These are phyloP conservation scores for Thinocorus orbignyianus DNA, from an alignment of 2,113 vertebrate species.

Conservation along the genomic window DNA sequence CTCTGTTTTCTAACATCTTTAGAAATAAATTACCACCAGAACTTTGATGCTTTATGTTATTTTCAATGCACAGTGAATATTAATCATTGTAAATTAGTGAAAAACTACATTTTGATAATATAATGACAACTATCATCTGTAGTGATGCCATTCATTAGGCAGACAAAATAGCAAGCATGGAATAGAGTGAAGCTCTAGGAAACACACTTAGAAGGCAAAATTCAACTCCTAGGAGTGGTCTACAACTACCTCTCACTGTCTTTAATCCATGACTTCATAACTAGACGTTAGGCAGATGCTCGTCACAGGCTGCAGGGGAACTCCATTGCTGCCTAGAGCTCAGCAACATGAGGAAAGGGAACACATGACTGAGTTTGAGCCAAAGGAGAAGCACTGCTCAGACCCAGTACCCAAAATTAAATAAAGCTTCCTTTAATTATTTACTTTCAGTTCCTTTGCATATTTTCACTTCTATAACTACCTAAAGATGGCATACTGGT, in stretches of 20 bases:
- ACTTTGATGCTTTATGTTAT: not conserved
- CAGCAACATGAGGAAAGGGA: not conserved
- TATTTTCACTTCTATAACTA: not conserved
- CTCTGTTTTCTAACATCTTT: not conserved
- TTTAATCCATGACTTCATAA: not conserved
- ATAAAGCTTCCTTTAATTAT: not conserved
- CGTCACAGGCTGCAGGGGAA: not conserved
- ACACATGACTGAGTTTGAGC: rapidly evolving
- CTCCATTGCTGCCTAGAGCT: not conserved
- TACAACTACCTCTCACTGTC: not conserved
- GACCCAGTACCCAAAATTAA: not conserved
- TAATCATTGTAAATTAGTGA: not conserved
- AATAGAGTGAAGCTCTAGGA: not conserved
- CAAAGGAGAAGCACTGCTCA: not conserved
- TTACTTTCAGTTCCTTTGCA: not conserved
- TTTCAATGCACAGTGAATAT: not conserved
- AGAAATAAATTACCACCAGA: not conserved
- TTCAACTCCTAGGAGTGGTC: not conserved
- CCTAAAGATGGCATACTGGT: not conserved
- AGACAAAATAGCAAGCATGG: not conserved
- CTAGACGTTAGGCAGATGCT: not conserved
- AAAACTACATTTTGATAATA: not conserved
- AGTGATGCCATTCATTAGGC: not conserved
- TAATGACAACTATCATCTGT: not conserved
- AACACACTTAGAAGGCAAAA: not conserved